Base-by-base conservation (phyloP, 2,888 invertebrate genomes). In the Morpho achilles region DNA sequence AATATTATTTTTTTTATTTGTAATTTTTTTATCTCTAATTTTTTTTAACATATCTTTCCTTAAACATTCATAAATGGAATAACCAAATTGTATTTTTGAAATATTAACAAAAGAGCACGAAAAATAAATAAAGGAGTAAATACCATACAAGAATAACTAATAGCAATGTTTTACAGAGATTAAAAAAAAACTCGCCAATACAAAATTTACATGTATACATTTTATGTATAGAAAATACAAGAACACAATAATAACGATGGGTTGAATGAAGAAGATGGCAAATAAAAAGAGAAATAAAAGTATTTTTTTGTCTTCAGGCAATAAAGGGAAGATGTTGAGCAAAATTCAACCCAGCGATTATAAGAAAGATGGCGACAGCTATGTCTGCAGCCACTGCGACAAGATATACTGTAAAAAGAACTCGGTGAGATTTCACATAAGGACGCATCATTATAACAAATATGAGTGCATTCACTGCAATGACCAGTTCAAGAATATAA, bases 391-490 rank as follows among this genome's bases (percentile, higher is more conserved):
- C 7, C 67, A 70, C 32, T 86, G 85, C 64, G 77, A 79, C 8
- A 82, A 78, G 52, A 62, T 53, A 3, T 86, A 81, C 63, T 68
- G 72, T 53, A 82, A 80, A 59, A 55, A 69, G 4, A 68, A 59
- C 63, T 77, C 82, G 0, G 63, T 86, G 0, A 66, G 72, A 7
- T 73, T 68, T 52, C 86, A 86, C 52, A 67, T 86, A 9, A 80
- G 78, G 61, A 73, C 74, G 0, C 80, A 80, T 60, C 87, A 86
- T 48, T 84, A 82, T 58, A 80, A 76, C 0, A 66, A 69, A 9
- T 79, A 65, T 62, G 46, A 46, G 0, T 86, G 86, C 43, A 63
- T 73, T 0, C 68, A 74, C 10, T 86, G 86, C 62, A 56, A 62
- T 0, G 71, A 75, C 43, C 69, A 67, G 5, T 84, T 86, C 62